These are phyloP conservation scores for Heliconius erato DNA, from an alignment of 2,888 invertebrate genomes.

Conservation along the genomic window DNA sequence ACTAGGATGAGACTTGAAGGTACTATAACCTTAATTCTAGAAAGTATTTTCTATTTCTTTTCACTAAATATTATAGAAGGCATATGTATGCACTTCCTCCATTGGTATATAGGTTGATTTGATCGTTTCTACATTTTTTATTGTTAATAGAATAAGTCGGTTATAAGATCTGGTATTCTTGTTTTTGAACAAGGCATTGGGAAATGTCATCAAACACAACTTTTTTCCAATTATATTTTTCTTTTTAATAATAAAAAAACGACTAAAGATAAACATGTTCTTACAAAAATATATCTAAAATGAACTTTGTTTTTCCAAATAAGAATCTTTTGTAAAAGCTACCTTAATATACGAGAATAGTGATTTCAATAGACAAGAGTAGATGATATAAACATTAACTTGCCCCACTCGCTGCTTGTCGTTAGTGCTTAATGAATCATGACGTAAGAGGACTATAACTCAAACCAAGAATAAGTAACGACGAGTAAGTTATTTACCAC, in stretches of 20 bases:
- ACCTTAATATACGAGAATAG: background rate
- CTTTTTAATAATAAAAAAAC: too few relatives aligned
- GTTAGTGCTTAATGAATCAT: slow-evolving; percentile 7
- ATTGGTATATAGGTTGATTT: too few relatives aligned
- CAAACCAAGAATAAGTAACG: background rate
- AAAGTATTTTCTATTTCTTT: too few relatives aligned
- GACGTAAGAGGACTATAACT: slow-evolving; percentile 8
- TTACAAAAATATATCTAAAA: background rate
- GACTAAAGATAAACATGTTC: background rate
- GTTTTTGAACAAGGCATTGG: too few relatives aligned
- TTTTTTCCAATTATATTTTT: too few relatives aligned
- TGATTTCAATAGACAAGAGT: background rate
- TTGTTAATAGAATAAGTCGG: too few relatives aligned
- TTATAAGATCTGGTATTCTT: too few relatives aligned
- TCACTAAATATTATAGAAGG: background rate
- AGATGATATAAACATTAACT: background rate
- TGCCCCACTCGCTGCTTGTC: background rate
- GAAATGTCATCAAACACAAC: too few relatives aligned
- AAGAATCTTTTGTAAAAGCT: background rate
- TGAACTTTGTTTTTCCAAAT: background rate
- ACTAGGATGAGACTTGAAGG: too few relatives aligned
- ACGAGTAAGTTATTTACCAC: background rate
- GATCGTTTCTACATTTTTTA: too few relatives aligned
- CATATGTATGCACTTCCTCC: background rate
- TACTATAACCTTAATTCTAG: background rate